Base-by-base conservation (phyloP, 2,888 invertebrate genomes). In the Epistrophe eligans region DNA sequence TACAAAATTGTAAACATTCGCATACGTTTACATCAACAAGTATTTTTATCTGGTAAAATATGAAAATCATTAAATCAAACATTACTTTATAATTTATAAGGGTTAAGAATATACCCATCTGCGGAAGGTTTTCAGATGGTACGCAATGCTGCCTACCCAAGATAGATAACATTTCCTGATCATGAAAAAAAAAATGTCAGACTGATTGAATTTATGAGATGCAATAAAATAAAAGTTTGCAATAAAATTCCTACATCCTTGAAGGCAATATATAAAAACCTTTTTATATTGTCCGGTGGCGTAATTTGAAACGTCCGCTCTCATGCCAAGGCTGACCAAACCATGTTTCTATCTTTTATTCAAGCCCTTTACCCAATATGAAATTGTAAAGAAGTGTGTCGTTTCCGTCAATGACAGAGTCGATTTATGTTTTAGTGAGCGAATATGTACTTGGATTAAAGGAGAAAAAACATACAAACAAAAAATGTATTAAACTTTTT, bases 171-270 rank as follows among this genome's bases (percentile, higher is more conserved):
- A 74, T 19, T 72, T 82, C 50, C 72, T 72, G 19, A 52, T 38
- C 3, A 28, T 52, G 64, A 32, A 35, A n/a, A 50, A 77, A 71
- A 82, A 70, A 52, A 82, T 82, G 82, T 88, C 88, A 85, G 50
- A 62, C 55, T 72, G 72, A 74, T 79, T 57, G 79, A 82, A 85
- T 82, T 88, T 88, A 88, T 88, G 72, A 72, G 79, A 73, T 52
- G 58, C 73, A 88, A 88, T 88, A 85, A 88, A 88, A 82, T 85
- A 73, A 85, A 88, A 84, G 72, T 81, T 84, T 84, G 84, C 85
- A 85, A 88, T 79, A 85, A 85, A 82, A 85, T 60, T 73, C 67
- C 13, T 57, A 71, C 77, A 71, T 77, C 71, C 79, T 67, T 48
- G 32, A 64, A 57, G 38, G 55, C 55, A 70, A 81, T 40, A 62